Conservation (phyloP, 2,113 vertebrate species). For the Channa maculata region DNA sequence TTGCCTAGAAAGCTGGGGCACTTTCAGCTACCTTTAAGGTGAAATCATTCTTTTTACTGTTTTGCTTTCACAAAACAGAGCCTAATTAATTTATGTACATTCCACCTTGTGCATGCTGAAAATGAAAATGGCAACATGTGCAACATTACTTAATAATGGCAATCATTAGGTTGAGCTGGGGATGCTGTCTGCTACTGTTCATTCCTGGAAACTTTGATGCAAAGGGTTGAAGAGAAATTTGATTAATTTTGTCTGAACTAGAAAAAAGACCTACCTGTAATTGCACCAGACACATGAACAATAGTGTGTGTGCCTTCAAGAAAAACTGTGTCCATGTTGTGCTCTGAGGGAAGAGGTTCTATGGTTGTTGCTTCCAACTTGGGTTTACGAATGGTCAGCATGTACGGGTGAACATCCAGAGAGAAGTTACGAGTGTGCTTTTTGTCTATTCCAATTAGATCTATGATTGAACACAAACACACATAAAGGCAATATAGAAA, state of each 20-base stretch:
- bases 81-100: background rate
- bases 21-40: background rate
- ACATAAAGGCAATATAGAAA: background rate
- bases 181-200: background rate
- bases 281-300: constrained; percentile 79
- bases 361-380: constrained; percentile 85
- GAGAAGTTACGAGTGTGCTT: constrained; percentile 96
- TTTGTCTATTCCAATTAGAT: constrained; percentile 85
- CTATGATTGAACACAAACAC: constrained; percentile 52
- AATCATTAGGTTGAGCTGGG: background rate
- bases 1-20: background rate
- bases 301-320: constrained; percentile 84
- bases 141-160: background rate
- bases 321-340: constrained; percentile 90
- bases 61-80: background rate
- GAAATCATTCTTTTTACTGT: background rate
- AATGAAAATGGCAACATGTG: background rate
- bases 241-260: too few species aligned
- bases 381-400: constrained; percentile 92
- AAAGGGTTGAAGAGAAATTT: background rate
- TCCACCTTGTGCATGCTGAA: background rate
- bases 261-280: constrained; percentile 71
- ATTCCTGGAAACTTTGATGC: background rate
- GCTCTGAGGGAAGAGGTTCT: constrained; percentile 85
- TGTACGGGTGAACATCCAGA: constrained; percentile 96